Conservation (phyloP, 2,888 invertebrate species). For the Oscheius sp. region DNA sequence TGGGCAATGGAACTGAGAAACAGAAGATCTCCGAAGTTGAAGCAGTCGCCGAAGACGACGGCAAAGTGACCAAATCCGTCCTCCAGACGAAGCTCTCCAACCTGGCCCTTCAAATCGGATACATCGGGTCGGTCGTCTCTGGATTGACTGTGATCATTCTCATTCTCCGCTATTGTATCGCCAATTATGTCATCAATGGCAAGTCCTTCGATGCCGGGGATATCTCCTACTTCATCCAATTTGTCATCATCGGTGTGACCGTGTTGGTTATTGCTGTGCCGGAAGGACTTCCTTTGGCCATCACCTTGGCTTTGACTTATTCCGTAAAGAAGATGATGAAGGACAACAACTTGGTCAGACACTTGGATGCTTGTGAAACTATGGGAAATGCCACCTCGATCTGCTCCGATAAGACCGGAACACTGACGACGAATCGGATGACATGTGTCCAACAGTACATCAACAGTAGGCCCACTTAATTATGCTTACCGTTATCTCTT, state of each 20-base stretch:
- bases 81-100: constrained; percentile 71
- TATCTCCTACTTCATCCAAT: constrained; percentile 89
- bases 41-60: constrained; percentile 41
- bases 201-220: constrained; percentile 73
- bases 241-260: constrained; percentile 99
- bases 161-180: constrained; percentile 91
- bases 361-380: constrained; percentile 77
- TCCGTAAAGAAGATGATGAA: constrained; percentile 85
- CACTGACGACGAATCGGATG: constrained; percentile 78
- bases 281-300: constrained; percentile 96
- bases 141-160: constrained; percentile 95
- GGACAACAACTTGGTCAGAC: constrained; percentile 77
- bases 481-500: not conserved
- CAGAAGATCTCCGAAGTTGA: constrained; percentile 31
- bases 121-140: constrained; percentile 88
- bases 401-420: constrained; percentile 78
- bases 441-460: constrained; percentile 78
- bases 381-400: constrained; percentile 78
- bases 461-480: constrained; percentile 47
- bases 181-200: constrained; percentile 79
- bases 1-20: constrained; percentile 40
- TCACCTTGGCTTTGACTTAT: constrained; percentile 96
- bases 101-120: constrained; percentile 73
- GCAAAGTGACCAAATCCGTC: constrained; percentile 65
- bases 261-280: constrained; percentile 99